Base-by-base conservation (phyloP, 2,113 vertebrate genomes). In the Glaucomys volans region DNA sequence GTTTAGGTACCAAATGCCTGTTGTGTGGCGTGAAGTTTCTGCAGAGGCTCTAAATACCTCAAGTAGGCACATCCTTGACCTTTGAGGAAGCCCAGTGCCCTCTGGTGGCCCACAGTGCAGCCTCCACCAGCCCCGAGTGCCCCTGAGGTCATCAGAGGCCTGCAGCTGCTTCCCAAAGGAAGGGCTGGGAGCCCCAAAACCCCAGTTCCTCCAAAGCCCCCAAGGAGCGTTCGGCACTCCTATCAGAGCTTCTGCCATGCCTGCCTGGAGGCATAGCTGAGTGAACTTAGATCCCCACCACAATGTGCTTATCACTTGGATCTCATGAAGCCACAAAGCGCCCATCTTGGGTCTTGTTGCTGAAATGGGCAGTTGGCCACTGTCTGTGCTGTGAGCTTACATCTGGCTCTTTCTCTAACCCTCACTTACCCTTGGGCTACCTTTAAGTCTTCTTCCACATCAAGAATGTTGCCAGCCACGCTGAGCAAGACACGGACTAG, bases 381-480 rank as follows among this genome's bases (percentile, higher is more conserved):
- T 83, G 88, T 1, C 50, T 52, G 50, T 52, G 14, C 16, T 52
- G 13, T 14, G 2, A 52, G 16, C 2, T 52, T 52, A 3, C 3
- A 7, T 62, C 82, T 83, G 88, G 1, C 54, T 57, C 5, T 22
- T 22, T 57, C 22, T 22, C 54, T 5, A 22, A 57, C 20, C 20
- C 59, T 35, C 66, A 30, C 91, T 96, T 76, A 94, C 14, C 91
- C 82, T 40, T 26, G 35, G 59, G 44, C 42, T 66, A 17, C 81
- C 94, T 47, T 96, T 80, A 71, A 97, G 92, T 84, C 52, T 9
- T 52, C 97, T n/a, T 90, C 92, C 10, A 14, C 84, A 76, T 96
- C 94, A 83, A 69, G 88, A 85, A n/a, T 50, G 52, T 92, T 86
- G 47, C 81, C 22, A 66, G 67, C n/a, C 30, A 1, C 14, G 4